Percentiles rank a stretch among this genome's conserved stretches.
phyloP scores from a whole-genome alignment of 2,113 vertebrate genomes.

The Corvus cornix region DNA sequence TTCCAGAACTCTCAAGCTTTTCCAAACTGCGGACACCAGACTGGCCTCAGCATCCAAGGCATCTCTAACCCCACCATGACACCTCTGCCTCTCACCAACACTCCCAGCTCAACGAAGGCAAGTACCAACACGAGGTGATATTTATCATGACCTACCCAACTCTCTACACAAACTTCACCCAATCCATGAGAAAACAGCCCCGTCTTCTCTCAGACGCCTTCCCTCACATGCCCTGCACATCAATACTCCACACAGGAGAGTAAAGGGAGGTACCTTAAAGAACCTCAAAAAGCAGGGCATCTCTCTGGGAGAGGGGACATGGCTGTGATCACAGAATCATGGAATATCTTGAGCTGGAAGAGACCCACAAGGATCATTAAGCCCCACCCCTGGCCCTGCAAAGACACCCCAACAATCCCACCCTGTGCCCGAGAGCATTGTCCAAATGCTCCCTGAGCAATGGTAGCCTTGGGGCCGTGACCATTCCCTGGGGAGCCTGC shows the following conservation, averaged over 20 bases:
- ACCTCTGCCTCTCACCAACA: neutral
- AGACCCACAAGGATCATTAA: neutral
- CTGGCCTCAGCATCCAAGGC: neutral
- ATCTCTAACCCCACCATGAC: neutral
- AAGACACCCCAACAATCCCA: neutral
- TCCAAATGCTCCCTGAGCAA: neutral
- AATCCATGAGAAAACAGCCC: neutral
- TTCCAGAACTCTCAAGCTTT: neutral
- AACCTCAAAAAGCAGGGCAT: neutral
- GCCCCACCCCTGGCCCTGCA: neutral
- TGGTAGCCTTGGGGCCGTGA: neutral
- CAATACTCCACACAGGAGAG: neutral
- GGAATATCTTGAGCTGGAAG: neutral
- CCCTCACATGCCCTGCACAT: neutral
- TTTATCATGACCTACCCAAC: neutral
- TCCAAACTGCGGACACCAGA: fast-evolving
- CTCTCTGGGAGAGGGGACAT: neutral
- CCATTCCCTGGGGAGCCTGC: neutral
- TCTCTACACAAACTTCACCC: neutral
- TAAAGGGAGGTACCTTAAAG: neutral
- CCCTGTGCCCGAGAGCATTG: neutral
- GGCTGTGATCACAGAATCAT: neutral
- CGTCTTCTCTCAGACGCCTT: neutral
- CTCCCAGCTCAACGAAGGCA: neutral
- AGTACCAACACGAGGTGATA: neutral